Conservation (phyloP, 2,888 invertebrate species). For the Scaptomyza caliginosa region DNA sequence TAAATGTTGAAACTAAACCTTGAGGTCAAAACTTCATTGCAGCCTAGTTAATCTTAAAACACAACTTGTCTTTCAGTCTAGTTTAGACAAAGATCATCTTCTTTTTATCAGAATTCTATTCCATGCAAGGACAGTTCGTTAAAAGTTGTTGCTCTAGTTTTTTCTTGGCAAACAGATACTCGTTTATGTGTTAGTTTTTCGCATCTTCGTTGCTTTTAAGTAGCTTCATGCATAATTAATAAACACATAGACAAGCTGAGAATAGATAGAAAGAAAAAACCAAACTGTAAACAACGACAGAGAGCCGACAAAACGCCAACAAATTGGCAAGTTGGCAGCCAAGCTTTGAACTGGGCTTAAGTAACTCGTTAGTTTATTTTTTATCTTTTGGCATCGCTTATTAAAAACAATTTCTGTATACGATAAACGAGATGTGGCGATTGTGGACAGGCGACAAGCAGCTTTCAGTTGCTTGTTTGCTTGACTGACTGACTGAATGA, state of each 20-base stretch:
- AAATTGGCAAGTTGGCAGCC: constrained; percentile 60
- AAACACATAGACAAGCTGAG: constrained; percentile 11
- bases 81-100: constrained; percentile 2
- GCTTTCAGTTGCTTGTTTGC: constrained; percentile 43
- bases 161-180: neutral
- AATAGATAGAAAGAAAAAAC: neutral
- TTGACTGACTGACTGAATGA: constrained; percentile 18
- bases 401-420: constrained; percentile 67
- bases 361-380: constrained; percentile 72
- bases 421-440: constrained; percentile 74
- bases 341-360: constrained; percentile 44
- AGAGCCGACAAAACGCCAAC: constrained; percentile 69
- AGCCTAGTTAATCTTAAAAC: neutral
- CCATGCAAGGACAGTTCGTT: constrained; percentile 49
- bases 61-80: neutral
- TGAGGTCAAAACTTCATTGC: constrained; percentile 4
- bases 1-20: neutral
- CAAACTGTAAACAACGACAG: constrained; percentile 30
- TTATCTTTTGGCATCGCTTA: constrained; percentile 76
- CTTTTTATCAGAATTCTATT: neutral
- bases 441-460: constrained; percentile 54
- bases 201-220: constrained; percentile 13
- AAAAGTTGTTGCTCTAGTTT: constrained; percentile 59
- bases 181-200: constrained; percentile 5
- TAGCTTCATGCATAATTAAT: constrained; percentile 69